Base-by-base conservation (phyloP, 2,888 invertebrate genomes). In the Abscondita cerata region DNA sequence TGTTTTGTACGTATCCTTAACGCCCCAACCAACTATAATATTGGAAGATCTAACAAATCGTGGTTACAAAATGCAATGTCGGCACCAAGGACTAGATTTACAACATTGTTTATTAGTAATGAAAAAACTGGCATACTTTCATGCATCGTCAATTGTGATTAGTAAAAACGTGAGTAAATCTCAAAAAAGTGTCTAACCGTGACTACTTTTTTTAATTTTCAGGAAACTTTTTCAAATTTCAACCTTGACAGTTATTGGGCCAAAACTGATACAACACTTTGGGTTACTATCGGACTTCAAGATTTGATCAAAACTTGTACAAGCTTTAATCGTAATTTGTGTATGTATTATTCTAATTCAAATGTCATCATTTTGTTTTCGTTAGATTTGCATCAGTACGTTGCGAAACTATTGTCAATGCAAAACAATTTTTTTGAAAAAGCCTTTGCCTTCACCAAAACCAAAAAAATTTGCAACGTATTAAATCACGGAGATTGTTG, bases 21-120 rank as follows among this genome's bases (percentile, higher is more conserved):
- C 9, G 33, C 38, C 13, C 12, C 3, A 38, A 11, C 3, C 2
- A 9, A 3, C 3, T 38, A 38, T 83, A 36, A 73, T 86, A 1
- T 73, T 87, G 33, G 85, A 87, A 68, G 87, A 87, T 71, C 76
- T 86, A 36, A 81, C 82, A 13, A 80, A 81, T 50, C 74, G 81
- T 48, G 85, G 85, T 31, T 86, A 81, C 67, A 80, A 82, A 62
- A 80, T 86, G 80, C 82, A 82, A 15, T 81, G 81, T 66, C 80
- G 86, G 48, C 81, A 82, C 64, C 71, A 72, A 53, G 85, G 86
- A n/a, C 78, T 86, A 19, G 84, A 86, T 72, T 78, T 83, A 70
- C 76, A 79, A 12, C 86, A 86, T 70, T 81, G 81, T 60, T 70
- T 80, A 40, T 68, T 83, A 36, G 82, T 84, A 8, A 68, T 86